Percentiles rank a stretch among this genome's conserved stretches.
phyloP scores from a whole-genome alignment of 53 echinoderm and acorn worm genomes.

The Antedon mediterranea region DNA sequence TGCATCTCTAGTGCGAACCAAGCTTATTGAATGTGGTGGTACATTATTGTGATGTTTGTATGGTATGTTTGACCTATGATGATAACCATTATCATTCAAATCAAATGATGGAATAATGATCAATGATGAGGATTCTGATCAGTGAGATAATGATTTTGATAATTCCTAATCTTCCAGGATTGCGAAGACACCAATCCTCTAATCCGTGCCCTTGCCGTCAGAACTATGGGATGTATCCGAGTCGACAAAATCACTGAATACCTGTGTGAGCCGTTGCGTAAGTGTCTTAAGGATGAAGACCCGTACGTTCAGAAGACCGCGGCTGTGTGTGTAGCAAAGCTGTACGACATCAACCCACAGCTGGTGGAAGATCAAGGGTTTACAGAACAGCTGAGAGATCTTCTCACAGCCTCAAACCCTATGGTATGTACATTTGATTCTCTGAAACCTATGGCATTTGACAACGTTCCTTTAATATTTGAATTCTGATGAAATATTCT shows the following conservation, averaged over 20 bases:
- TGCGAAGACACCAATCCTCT: constrained; percentile 89
- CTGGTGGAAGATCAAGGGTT: constrained; percentile 95
- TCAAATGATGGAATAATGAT: too few species aligned
- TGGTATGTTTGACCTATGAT: too few species aligned
- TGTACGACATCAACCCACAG: constrained; percentile 90
- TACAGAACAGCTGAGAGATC: constrained; percentile 72
- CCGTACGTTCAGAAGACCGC: constrained; percentile 98
- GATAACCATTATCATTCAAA: too few species aligned
- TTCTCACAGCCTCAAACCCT: constrained; percentile 83
- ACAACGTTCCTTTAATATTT: too few species aligned
- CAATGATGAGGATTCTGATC: background rate
- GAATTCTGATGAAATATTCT: too few species aligned
- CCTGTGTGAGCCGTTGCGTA: constrained; percentile 87
- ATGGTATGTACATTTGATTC: constrained; percentile 74
- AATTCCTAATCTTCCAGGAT: constrained; percentile 26
- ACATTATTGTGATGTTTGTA: too few species aligned
- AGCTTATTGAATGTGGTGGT: too few species aligned
- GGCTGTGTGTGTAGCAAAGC: constrained; percentile 93
- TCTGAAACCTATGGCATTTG: too few species aligned
- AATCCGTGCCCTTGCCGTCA: constrained; percentile 83
- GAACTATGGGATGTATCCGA: constrained; percentile 98
- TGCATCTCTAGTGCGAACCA: too few species aligned
- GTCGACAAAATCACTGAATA: constrained; percentile 98
- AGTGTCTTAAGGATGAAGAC: constrained; percentile 93
- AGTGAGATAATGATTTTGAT: background rate